Conservation (phyloP, 2,797 vertebrate genomes). For the Spinus pinus region DNA sequence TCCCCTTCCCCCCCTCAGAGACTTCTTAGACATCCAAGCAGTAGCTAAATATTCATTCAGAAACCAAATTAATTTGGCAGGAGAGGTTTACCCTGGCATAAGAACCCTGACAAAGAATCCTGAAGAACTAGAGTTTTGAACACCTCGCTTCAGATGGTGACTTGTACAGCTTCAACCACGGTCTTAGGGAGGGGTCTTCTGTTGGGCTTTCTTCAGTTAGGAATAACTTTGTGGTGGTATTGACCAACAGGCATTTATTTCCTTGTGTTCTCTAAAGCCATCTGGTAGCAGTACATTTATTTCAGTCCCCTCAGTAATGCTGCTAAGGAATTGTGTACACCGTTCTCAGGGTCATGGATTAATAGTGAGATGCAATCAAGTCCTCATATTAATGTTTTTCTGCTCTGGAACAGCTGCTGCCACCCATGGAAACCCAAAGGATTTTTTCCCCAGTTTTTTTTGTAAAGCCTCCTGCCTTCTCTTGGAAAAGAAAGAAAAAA, state of each 20-base stretch:
- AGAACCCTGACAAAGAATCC: neutral
- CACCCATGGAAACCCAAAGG: neutral
- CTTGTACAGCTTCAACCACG: neutral
- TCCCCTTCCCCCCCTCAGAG: rapidly evolving
- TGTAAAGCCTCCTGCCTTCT: neutral
- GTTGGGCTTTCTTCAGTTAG: neutral
- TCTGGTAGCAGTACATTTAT: neutral
- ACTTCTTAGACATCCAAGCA: neutral
- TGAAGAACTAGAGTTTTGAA: neutral
- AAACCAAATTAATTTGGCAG: neutral
- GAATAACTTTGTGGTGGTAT: neutral
- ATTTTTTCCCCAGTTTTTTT: neutral
- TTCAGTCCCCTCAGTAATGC: neutral
- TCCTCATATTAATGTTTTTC: neutral
- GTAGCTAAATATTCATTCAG: neutral
- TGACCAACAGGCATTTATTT: neutral
- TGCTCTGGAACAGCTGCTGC: neutral
- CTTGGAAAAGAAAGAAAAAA: neutral
- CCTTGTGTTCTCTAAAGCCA: rapidly evolving
- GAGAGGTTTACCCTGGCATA: neutral
- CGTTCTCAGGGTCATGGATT: neutral
- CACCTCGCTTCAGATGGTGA: neutral
- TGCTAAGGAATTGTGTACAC: neutral
- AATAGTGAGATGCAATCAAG: neutral
- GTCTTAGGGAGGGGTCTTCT: neutral